Base-by-base conservation (phyloP, 2,113 vertebrate species). In the Corythornis vintsioides region DNA sequence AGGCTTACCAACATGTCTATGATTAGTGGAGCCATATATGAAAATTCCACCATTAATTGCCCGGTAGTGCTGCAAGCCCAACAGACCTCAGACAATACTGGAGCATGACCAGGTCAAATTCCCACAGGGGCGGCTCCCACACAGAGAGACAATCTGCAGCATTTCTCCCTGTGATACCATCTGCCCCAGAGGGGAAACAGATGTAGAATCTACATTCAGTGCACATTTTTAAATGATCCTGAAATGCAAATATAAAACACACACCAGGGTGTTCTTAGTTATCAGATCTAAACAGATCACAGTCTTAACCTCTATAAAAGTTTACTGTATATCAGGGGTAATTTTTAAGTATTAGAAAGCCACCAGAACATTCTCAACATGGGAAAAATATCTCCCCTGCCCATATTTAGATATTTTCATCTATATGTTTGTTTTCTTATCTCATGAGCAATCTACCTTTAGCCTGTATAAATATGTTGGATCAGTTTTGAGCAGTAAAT, bases 61-160 rank as follows among this genome's bases (percentile, higher is more conserved):
- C 13, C 12, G 26, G 5, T 2, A 5, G 4, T 13, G 16, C 21
- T 38, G 24, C 45, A 90, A 77, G 33, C 33, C 7, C 15, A 11
- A 56, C 2, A 40, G 47, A 35, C 13, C 5, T 48, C 13, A 24
- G n/a, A 26, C 0, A 19, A 7, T 25, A 14, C 24, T 56, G 31
- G 8, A 21, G 9, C 9, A 47, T 3, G 3, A 72, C 3, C 25
- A 65, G 7, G 18, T 83, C 35, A 21, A 40, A 52, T 5, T 83
- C 42, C 3, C 0, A 0, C 6, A 21, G 13, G 5, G 26, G 4
- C 15, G 33, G 4, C 9, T 75, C 10, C 29, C 80, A 42, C 19
- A 55, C 3, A 31, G 35, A 26, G 15, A 48, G 3, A 45, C 6
- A 35, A 43, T 31, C 35, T 25, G 9, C 20, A 70, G 4, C 24